Conservation (phyloP, 2,113 vertebrate species). For the Elaphurus davidianus region DNA sequence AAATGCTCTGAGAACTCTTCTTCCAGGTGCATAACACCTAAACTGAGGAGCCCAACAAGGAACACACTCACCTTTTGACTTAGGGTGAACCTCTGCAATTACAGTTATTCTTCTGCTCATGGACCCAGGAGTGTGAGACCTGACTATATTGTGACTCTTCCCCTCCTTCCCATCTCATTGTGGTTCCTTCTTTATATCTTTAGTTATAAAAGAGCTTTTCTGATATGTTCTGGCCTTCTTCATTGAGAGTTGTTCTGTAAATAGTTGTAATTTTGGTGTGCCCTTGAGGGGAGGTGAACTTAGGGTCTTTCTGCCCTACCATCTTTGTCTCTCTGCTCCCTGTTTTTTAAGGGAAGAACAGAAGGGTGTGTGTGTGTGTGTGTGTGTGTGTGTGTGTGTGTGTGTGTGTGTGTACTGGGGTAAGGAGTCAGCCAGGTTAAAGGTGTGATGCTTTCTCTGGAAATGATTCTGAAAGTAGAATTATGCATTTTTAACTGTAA, state of each 20-base stretch:
- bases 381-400: not conserved
- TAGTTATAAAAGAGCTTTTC: not conserved
- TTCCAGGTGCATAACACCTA: not conserved
- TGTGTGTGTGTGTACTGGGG: not conserved
- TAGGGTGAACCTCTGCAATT: not conserved
- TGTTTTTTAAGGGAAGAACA: not conserved
- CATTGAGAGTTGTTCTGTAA: not conserved
- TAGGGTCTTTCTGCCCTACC: not conserved
- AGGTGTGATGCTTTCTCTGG: not conserved
- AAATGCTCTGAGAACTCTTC: not conserved
- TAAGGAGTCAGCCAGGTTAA: not conserved
- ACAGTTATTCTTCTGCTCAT: not conserved
- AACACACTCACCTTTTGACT: not conserved
- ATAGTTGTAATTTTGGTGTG: not conserved
- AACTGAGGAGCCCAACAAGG: not conserved
- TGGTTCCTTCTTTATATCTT: not conserved
- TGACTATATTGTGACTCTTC: not conserved
- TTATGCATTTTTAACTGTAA: not conserved
- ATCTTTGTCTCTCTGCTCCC: not conserved
- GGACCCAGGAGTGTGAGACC: not conserved
- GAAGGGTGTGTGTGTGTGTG: not conserved
- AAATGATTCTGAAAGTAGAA: not conserved
- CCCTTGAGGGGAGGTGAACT: not conserved
- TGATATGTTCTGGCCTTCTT: not conserved
- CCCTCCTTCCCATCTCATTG: not conserved